Conservation (phyloP, 1,140 invertebrate species). For the Teleopsis dalmanni region DNA sequence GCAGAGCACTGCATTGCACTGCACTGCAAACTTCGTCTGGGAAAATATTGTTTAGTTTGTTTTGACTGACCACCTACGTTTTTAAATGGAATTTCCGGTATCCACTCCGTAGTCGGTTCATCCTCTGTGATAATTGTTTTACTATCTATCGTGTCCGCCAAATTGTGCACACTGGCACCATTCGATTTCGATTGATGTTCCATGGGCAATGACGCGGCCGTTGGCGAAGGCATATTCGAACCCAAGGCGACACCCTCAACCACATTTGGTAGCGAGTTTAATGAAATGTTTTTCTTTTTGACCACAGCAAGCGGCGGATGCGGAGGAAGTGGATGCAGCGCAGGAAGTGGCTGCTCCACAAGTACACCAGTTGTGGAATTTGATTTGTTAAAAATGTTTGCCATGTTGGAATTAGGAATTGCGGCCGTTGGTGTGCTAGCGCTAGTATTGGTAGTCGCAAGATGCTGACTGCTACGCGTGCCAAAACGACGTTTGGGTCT, state of each 20-base stretch:
- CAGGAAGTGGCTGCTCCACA: conserved; percentile 17
- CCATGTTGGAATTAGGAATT: conserved; percentile 10
- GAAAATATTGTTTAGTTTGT: too few species aligned
- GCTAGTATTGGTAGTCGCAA: conserved; percentile 19
- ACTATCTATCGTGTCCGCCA: conserved; percentile 20
- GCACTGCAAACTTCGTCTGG: too few species aligned
- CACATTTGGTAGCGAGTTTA: conserved; percentile 38
- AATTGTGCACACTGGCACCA: conserved; percentile 29
- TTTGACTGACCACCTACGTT: conserved; percentile 59
- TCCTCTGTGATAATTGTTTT: conserved; percentile 56
- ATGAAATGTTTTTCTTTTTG: conserved; percentile 37
- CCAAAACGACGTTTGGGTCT: conserved; percentile 39
- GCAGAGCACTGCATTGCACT: too few species aligned
- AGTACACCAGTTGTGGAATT: conserved; percentile 23
- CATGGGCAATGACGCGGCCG: conserved; percentile 25
- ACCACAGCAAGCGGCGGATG: conserved; percentile 10
- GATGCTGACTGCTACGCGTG: conserved; percentile 33
- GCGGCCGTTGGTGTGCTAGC: conserved; percentile 4
- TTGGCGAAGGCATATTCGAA: conserved; percentile 36
- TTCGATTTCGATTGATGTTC: conserved; percentile 26
- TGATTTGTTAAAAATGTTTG: conserved; percentile 23
- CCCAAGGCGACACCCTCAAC: conserved; percentile 35
- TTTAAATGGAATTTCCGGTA: conserved; percentile 84
- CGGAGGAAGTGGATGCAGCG: conserved; percentile 5
- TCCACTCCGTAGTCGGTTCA: conserved; percentile 74